Evolutionary conservation across 1,140 invertebrate genomes (phyloP), one percentile per base, ranked within the genome.

Genomic region (Armadillidium nasatum): DNA sequence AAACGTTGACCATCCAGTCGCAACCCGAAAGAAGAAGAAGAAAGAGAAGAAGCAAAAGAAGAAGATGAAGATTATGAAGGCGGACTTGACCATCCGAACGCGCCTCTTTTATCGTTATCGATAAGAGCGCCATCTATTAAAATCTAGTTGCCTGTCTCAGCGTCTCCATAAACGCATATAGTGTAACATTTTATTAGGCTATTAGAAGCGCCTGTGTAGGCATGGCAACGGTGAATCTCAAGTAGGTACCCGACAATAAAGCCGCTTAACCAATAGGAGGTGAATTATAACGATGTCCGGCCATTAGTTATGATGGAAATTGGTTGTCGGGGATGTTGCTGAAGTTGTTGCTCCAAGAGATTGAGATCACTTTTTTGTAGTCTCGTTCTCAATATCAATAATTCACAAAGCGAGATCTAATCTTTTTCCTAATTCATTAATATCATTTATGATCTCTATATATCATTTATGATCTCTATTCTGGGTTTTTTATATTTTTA

Each of bases 251-350:
- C 19, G 19, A 60, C 2, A 60, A 60, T 13, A 13, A 19, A 60
- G 50, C 50, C 11, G 50, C 11, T 60, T 60, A 13, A 60, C 50
- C 50, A 60, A 60, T 60, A 19, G 50, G 50, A 60, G 50, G 19
- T 60, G 11, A 60, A 13, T 19, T 60, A 60, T 60, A 13, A 15
- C 50, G 19, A 19, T 13, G 50, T 60, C 50, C 19, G 11, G 3
- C 50, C 50, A 60, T 60, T 60, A 60, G 50, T 60, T 60, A 60
- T 19, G 50, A 60, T 15, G 50, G 50, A 60, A 60, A 60, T 60
- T 60, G 50, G 50, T 60, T 60, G 50, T 60, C 50, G 19, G 7
- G 19, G 19, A 60, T 60, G 50, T 60, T 60, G 50, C 50, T 60
- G 19, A 60, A 60, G 50, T 60, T 60, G 50, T 60, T 60, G 50